These are phyloP conservation scores for Egretta garzetta DNA, from an alignment of 2,113 vertebrate genomes.

Conservation along the genomic window DNA sequence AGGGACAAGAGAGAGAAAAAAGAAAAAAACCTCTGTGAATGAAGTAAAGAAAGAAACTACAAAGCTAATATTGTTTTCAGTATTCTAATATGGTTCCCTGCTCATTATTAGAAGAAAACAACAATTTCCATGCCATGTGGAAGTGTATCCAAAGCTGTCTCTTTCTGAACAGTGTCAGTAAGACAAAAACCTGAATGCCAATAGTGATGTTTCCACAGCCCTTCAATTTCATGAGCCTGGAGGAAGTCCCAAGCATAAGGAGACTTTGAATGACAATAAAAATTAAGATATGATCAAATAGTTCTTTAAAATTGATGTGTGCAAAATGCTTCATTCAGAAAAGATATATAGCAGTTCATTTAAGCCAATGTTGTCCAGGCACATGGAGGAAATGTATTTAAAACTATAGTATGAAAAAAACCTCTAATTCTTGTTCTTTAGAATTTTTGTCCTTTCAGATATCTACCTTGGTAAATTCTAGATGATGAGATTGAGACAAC, in stretches of 20 bases:
- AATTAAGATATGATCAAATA: background rate
- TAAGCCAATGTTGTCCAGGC: background rate
- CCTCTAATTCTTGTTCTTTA: background rate
- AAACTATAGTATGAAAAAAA: fast-evolving
- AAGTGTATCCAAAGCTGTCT: background rate
- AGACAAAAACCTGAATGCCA: background rate
- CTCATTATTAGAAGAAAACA: background rate
- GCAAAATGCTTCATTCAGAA: background rate
- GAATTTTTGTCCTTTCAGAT: background rate
- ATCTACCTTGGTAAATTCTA: background rate
- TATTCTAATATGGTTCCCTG: background rate
- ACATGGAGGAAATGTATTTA: background rate
- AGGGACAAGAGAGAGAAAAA: background rate
- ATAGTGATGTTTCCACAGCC: background rate
- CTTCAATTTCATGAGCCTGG: background rate
- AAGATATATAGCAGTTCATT: background rate
- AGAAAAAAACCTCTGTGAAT: background rate
- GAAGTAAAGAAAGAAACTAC: background rate
- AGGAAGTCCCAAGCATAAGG: background rate
- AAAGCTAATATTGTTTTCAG: background rate
- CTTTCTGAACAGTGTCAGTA: background rate
- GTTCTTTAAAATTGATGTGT: background rate
- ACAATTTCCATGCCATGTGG: background rate
- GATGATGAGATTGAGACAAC: background rate
- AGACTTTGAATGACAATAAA: background rate